Percentiles rank a stretch among this genome's conserved stretches.
phyloP scores from a whole-genome alignment of 2,888 invertebrate genomes.

The Antitype chi region DNA sequence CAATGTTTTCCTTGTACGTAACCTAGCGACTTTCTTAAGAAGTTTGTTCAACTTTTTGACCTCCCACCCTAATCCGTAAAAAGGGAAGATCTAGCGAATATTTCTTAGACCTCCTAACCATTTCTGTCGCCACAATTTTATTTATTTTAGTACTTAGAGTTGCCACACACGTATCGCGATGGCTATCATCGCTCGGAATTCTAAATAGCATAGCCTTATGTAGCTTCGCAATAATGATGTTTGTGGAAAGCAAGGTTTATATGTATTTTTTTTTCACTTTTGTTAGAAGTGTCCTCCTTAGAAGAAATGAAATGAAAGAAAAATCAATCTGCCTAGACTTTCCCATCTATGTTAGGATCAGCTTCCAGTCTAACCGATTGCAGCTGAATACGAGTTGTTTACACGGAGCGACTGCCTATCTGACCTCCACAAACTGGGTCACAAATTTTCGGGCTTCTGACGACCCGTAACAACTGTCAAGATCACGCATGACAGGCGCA shows the following conservation, averaged over 20 bases:
- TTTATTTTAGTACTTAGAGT: slow-evolving; percentile 31
- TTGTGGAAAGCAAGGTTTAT: background rate
- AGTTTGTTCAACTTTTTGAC: slow-evolving; percentile 2
- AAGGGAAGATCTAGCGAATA: slow-evolving; percentile 7
- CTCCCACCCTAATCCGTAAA: slow-evolving; percentile 11
- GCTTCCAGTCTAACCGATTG: no score
- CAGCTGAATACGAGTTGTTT: no score
- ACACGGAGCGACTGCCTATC: no score
- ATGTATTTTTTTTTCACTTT: background rate
- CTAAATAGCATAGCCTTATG: slow-evolving; percentile 8
- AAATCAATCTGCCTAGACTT: no score
- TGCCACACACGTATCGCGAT: slow-evolving; percentile 15
- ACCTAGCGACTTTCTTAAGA: background rate
- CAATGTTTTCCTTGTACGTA: background rate
- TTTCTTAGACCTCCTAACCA: slow-evolving; percentile 14
- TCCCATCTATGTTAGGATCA: no score
- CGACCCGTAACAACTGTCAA: no score
- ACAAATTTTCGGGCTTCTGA: no score
- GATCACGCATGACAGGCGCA: no score
- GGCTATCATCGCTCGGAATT: slow-evolving; percentile 18
- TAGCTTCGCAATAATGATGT: background rate
- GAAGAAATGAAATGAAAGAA: background rate
- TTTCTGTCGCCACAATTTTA: slow-evolving; percentile 27
- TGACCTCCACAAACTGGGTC: no score
- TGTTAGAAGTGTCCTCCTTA: background rate